Base-by-base conservation (phyloP, 2,888 invertebrate genomes). In the Oligia latruncula region DNA sequence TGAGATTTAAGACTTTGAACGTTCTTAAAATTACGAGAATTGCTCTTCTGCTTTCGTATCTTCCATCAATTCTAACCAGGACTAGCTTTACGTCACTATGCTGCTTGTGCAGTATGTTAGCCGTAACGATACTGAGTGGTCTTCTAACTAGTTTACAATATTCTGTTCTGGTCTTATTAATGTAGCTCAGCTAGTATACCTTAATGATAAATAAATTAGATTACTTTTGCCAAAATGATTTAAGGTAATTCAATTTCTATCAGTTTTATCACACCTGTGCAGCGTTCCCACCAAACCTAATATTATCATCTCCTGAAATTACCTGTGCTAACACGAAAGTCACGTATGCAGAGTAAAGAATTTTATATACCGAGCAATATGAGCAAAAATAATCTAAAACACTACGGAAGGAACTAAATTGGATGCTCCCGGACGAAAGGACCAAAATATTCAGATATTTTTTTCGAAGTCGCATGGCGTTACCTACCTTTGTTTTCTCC, bases 321-420 rank as follows among this genome's bases (percentile, higher is more conserved):
- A 84, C 85, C 70, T 71, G 72, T 29, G 35, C 64, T 55, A 78
- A 76, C 66, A 84, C 74, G 60, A 74, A 67, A 75, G 81, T 77
- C 78, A 85, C 74, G 74, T 82, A 58, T 64, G 60, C 40, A 65
- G 67, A 83, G 66, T 71, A 73, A 85, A 82, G 70, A 78, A 84
- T 78, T 78, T 82, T 75, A 71, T 78, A 82, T 64, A 79, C 82
- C 60, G 46, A 76, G 82, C 64, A 68, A 79, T 65, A 74, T 76
- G 74, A 23, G 71, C 70, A 76, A 85, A 81, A 74, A 77, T 83
- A 82, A 76, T 78, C 74, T 82, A 46, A 70, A 79, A 85, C 73
- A 85, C 75, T 82, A 60, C 35, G 72, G 60, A 62, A 82, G 49
- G 55, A 73, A 75, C 64, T 70, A 74, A 82, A 82, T 74, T 85